These are phyloP conservation scores for Latrodectus geometricus DNA, from an alignment of 1,140 invertebrate genomes.

Conservation along the genomic window DNA sequence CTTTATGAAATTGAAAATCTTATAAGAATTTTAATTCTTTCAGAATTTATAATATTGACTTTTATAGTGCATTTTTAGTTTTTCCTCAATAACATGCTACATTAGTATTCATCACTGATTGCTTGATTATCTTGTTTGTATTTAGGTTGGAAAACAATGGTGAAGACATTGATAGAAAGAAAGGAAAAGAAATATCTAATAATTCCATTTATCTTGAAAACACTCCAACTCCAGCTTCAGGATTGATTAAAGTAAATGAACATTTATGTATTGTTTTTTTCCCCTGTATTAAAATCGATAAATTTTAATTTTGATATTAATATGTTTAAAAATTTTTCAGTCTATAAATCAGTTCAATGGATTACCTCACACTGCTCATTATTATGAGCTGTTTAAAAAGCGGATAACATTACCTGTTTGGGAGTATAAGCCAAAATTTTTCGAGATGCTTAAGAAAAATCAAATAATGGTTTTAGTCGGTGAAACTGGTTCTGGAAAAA, in stretches of 20 bases:
- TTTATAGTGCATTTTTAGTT: too few species aligned
- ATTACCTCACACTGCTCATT: conserved; percentile 80
- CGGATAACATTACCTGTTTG: conserved; percentile 94
- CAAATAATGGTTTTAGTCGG: conserved; percentile 95
- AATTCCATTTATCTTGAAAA: conserved; percentile 13
- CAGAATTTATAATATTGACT: too few species aligned
- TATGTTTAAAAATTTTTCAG: conserved; percentile 12
- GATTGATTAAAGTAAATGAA: conserved; percentile 32
- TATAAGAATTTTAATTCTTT: too few species aligned
- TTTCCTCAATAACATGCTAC: too few species aligned
- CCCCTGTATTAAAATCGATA: not conserved
- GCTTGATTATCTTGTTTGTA: too few species aligned
- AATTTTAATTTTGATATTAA: not conserved
- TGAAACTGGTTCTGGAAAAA: conserved; percentile 97
- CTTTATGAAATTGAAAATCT: too few species aligned
- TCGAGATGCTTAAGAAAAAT: conserved; percentile 88
- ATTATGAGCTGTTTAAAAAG: conserved; percentile 72
- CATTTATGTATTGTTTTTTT: not conserved
- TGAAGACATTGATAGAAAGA: conserved; percentile 40
- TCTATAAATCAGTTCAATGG: conserved; percentile 78
- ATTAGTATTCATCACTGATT: too few species aligned
- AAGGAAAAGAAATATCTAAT: conserved; percentile 38
- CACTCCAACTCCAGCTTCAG: not conserved
- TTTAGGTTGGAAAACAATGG: conserved; percentile 47
- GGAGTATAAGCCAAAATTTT: conserved; percentile 96